Evolutionary conservation across 2,888 invertebrate genomes (phyloP), one percentile per base, ranked within the genome.

Genomic region (Asteroscopus sphinx): DNA sequence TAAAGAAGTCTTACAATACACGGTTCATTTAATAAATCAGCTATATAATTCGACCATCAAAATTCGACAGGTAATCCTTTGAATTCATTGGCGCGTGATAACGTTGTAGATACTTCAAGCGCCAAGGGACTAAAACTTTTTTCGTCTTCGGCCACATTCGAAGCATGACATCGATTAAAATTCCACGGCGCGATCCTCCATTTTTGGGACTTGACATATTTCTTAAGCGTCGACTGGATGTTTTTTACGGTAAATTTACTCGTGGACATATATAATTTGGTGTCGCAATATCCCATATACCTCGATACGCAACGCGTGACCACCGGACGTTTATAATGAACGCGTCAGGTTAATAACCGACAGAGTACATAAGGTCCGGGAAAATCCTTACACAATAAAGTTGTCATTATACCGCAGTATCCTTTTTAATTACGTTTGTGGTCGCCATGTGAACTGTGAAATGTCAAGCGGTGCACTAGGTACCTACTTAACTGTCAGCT

Each of bases 281-380:
- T 91, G 88, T 88, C 82, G 87, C 86, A 90, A 92, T 83, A 88
- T 91, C 89, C 90, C 81, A 85, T 83, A 84, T 84, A 82, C 82
- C 84, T 87, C 82, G 71, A 88, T 88, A 87, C 79, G 85, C 88
- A 88, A 82, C 76, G 84, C 88, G 88, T 89, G 87, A 86, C 90
- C 83, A 77, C 84, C 90, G 93, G 92, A 93, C 87, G 85, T 79
- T 78, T 71, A 70, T 89, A 90, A 91, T 92, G 87, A 86, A 81
- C 79, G 77, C 72, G 80, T 79, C 79, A 78, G 88, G 88, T 89
- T 92, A 92, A 90, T 87, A 90, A 90, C 92, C 88, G 86, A 76
- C 87, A 73, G 57, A 71, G 70, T 76, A 76, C 70, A 62, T 68
- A 67, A 76, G 73, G 77, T 77, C 79, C 80, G 79, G 82, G 81